A percentile compares a stretch with the other conserved stretches of the same genome.
phyloP scores from a whole-genome alignment of 92 coral and sea anemone genomes.

The Paragorgia papillata region DNA sequence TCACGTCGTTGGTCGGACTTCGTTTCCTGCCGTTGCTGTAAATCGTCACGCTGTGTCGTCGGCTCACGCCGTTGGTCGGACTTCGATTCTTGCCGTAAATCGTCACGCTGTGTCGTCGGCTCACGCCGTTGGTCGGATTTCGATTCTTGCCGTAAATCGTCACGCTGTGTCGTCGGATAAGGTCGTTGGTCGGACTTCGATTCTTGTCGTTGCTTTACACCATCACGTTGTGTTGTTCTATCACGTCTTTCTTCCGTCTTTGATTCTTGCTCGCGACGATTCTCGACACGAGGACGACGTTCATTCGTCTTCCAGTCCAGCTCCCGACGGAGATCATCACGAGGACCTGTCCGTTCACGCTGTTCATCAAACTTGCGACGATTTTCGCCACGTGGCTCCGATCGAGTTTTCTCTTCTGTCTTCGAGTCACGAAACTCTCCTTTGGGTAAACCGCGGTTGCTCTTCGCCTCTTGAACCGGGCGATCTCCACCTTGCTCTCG shows the following conservation, averaged over 20 bases:
- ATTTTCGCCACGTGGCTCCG: neutral
- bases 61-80: conserved; percentile 16
- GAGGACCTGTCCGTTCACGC: conserved; percentile 9
- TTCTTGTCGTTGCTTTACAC: neutral
- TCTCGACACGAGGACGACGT: neutral
- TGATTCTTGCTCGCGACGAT: conserved; percentile 36
- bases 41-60: conserved; percentile 25
- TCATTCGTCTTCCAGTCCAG: neutral
- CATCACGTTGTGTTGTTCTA: conserved; percentile 18
- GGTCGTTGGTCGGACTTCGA: neutral
- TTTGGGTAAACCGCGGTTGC: conserved; percentile 8
- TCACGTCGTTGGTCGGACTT: neutral
- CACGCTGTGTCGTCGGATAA: neutral
- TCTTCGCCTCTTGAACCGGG: neutral
- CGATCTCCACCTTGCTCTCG: too few relatives aligned
- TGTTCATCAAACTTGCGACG: conserved; percentile 31
- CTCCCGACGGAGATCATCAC: conserved; percentile 18
- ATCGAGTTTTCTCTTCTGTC: neutral
- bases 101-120: neutral
- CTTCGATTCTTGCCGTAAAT: conserved; percentile 15
- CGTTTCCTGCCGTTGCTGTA: neutral
- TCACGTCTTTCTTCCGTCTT: conserved; percentile 23
- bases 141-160: neutral
- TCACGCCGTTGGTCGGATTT: conserved; percentile 27
- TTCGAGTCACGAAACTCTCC: conserved; percentile 8